Base-by-base conservation (phyloP, 2,797 vertebrate genomes). In the Enoplosus armatus region DNA sequence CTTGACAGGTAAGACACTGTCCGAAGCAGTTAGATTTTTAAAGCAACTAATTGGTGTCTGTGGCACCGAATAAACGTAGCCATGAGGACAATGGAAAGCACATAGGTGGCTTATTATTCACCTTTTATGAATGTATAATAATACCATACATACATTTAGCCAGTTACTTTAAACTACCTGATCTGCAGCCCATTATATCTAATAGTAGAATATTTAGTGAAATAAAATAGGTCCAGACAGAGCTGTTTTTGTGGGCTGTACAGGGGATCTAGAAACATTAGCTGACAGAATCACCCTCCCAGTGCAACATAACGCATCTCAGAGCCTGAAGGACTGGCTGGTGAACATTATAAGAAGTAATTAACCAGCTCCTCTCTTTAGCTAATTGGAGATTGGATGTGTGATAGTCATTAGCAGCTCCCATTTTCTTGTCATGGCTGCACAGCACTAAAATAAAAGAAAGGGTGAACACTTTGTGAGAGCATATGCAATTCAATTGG, bases 341-440 rank as follows among this genome's bases (percentile, higher is more conserved):
- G 37, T 64, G 84, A 90, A 90, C 83, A 82, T 88, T 89, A 87
- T 81, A 82, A 78, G 75, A 89, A 86, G 88, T 90, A 92, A 93
- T 93, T 92, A 93, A 89, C 66, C 65, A 70, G 86, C 79, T 84
- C 74, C 66, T 88, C 85, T 92, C 79, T 87, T 84, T 77, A 84
- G 88, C 78, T 90, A 90, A 92, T 87, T 92, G 85, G 79, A 90
- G 92, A 91, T 89, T 79, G 84, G 71, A 72, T 80, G 79, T 83
- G 74, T 60, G 88, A 90, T 91, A 90, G 65, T 80, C 79, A 85
- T 89, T 90, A 87, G 65, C 72, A 43, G 86, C 55, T 72, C 72
- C 77, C 48, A 76, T 90, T 85, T 86, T 82, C 83, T 75, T 77
- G 84, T 64, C 75, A 62, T 69, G 58, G 65, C 60, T 71, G 51